Percentiles rank a stretch among this genome's conserved stretches.
phyloP scores from a whole-genome alignment of 92 coral and sea anemone genomes.

The Porites cylindrica region DNA sequence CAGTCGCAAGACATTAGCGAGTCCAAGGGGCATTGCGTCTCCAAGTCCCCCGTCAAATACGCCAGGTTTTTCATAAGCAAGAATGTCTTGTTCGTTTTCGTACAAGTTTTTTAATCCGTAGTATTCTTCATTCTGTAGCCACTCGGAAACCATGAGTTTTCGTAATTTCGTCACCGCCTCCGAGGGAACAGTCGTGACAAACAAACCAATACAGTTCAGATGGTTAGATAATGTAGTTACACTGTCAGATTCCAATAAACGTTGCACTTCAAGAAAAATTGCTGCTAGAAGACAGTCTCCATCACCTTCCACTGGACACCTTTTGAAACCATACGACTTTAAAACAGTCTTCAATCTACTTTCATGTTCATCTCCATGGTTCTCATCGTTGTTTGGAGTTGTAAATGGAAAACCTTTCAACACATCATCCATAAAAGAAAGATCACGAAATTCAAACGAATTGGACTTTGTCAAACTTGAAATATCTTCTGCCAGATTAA shows the following conservation, averaged over 20 bases:
- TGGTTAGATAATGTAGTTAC: neutral
- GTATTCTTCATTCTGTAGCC: conserved; percentile 1
- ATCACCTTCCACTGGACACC: conserved; percentile 5
- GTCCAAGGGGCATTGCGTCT: conserved; percentile 9
- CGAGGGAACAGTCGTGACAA: neutral
- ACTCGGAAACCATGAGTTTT: conserved; percentile 23
- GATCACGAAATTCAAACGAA: neutral
- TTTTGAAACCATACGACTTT: neutral
- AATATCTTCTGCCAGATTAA: neutral
- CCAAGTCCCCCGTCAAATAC: conserved; percentile 14
- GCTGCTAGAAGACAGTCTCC: neutral
- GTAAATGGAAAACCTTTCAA: neutral
- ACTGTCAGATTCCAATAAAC: neutral
- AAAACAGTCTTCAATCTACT: neutral
- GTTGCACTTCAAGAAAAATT: no score
- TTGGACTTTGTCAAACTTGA: neutral
- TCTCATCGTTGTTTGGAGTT: neutral
- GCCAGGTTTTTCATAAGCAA: neutral
- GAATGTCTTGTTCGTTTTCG: neutral
- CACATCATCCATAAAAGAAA: neutral
- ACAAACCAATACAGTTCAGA: neutral
- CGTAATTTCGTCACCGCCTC: conserved; percentile 1
- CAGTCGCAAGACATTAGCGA: conserved; percentile 2
- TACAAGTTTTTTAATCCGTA: neutral
- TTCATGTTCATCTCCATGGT: neutral